phyloP scores from a whole-genome alignment of 2,888 invertebrate species.

The Tenthredo distinguenda region DNA sequence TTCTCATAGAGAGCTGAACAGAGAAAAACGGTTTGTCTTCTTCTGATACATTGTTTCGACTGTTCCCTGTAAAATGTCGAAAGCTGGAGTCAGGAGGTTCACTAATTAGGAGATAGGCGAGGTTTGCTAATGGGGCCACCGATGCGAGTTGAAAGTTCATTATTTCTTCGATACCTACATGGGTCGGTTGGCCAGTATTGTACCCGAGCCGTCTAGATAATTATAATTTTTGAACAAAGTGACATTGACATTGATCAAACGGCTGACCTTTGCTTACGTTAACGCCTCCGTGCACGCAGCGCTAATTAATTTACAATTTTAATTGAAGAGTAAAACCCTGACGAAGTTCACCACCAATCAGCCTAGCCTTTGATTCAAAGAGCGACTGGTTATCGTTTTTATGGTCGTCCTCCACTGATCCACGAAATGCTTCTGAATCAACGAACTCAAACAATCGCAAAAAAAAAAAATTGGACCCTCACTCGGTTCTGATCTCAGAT shows the following conservation, averaged over 20 bases:
- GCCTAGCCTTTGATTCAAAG: neutral
- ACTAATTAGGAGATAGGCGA: too few relatives aligned
- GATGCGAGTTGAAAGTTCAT: constrained; percentile 19
- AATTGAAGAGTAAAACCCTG: neutral
- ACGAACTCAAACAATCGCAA: neutral
- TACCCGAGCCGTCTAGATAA: neutral
- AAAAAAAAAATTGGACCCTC: neutral
- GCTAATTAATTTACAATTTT: constrained; percentile 17
- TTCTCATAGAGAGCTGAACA: neutral
- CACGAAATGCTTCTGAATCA: neutral
- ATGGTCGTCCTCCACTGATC: neutral
- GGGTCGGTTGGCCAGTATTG: neutral
- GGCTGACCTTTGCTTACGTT: neutral
- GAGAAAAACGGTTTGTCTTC: neutral
- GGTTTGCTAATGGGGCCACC: neutral
- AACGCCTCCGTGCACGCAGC: constrained; percentile 6
- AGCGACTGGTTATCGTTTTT: neutral
- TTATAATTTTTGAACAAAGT: constrained; percentile 19
- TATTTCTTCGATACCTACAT: neutral
- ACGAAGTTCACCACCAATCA: neutral
- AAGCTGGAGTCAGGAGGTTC: neutral
- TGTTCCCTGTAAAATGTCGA: neutral
- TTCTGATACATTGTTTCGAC: neutral
- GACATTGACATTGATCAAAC: constrained; percentile 28
- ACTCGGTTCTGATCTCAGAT: neutral